These are phyloP conservation scores for Epizoanthus illoricatus DNA, from an alignment of 92 coral and sea anemone species.

Conservation along the genomic window DNA sequence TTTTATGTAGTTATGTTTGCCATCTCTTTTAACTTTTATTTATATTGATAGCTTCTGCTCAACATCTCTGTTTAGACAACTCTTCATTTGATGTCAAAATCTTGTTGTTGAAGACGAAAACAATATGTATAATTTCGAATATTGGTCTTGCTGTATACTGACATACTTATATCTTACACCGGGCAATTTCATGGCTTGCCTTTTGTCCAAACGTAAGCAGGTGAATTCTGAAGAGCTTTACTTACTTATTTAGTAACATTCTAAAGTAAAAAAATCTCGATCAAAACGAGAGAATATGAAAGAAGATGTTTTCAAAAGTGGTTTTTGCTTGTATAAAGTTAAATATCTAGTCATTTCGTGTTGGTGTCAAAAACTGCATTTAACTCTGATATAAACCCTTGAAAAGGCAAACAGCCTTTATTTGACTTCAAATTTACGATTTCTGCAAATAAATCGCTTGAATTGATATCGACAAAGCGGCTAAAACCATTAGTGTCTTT, in stretches of 20 bases:
- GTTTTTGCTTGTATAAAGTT: no score
- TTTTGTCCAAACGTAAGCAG: slow-evolving; percentile 7
- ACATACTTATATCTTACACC: neutral
- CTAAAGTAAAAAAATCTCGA: neutral
- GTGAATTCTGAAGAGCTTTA: neutral
- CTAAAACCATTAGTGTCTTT: neutral
- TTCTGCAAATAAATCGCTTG: slow-evolving; percentile 12
- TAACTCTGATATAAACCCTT: no score
- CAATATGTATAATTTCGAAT: neutral
- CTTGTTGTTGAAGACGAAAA: neutral
- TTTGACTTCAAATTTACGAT: neutral
- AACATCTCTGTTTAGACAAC: neutral
- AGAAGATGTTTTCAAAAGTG: neutral
- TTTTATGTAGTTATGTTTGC: neutral
- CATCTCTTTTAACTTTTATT: neutral
- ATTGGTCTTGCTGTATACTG: neutral
- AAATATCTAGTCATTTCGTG: no score
- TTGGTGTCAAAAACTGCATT: no score
- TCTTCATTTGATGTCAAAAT: neutral
- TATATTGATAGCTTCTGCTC: neutral
- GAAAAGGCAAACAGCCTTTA: slow-evolving; percentile 6
- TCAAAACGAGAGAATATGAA: neutral
- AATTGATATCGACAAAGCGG: slow-evolving; percentile 8
- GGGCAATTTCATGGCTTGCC: neutral
- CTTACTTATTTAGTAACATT: neutral